Evolutionary conservation across 2,113 vertebrate species (phyloP), one percentile per base, ranked within the genome.

Genomic region (Bombycilla garrulus): DNA sequence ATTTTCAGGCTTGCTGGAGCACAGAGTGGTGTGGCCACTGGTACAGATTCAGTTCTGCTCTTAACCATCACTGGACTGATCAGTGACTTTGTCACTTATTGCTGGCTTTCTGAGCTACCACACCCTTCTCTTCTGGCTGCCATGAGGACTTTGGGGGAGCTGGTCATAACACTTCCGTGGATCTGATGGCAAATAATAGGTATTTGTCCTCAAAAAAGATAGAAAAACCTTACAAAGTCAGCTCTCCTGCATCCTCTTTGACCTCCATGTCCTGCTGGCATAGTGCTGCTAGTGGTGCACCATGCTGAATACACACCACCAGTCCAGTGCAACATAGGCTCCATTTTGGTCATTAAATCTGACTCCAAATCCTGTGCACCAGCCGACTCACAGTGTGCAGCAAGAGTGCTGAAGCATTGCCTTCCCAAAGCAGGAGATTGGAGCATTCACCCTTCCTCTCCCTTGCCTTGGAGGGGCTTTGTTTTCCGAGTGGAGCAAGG

Each of bases 261-360:
- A 8, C 7, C 26, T 69, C 45, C 40, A 31, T 2, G 10, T 62
- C 31, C 28, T 72, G 25, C 45, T 42, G 64, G 36, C 56, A 50
- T 1, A 10, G 18, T 38, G 45, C 21, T 73, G 33, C 35, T 66
- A 5, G 15, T 23, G 25, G 71, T 26, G 38, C 57, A 40, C 23
- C 36, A 40, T 0, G 0, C 42, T 20, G 36, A 61, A 14, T 2
- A 64, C 1, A 2, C 3, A 35, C 8, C 31, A 77, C 33, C 15
- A 48, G 24, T 29, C 36, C 40, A 76, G 54, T 0, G 0, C 25
- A 15, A 58, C 25, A 38, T 12, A 0, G 6, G 33, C 15, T 67
- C 28, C 31, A 6, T 50, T 90, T 73, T 33, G 36, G 17, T 69
- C 33, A 66, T 29, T 61, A 57, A 77, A 92, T 45, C 57, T 29